These are phyloP conservation scores for Escarpia spicata DNA, from an alignment of 2,888 invertebrate genomes.

Conservation along the genomic window DNA sequence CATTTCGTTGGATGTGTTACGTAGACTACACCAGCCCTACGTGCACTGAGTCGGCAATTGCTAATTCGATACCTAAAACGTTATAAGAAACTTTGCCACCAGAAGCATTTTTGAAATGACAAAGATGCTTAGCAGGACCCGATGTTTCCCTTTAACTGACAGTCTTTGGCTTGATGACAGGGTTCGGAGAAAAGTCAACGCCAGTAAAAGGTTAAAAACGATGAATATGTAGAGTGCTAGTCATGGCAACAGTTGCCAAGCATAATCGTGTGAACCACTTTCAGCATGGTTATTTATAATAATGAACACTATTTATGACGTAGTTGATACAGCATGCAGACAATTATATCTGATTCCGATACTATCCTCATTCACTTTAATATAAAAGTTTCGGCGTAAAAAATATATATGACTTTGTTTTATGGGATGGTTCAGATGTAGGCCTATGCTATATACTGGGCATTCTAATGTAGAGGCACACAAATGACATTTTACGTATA, in stretches of 20 bases:
- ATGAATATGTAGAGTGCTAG: background rate
- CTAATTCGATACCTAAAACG: background rate
- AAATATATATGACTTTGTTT: no score
- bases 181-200: background rate
- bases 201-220: background rate
- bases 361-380: no score
- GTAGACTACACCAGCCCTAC: background rate
- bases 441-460: no score
- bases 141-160: background rate
- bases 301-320: background rate
- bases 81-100: background rate
- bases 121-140: background rate
- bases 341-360: no score
- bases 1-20: background rate
- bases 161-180: background rate
- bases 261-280: background rate
- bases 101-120: conserved; percentile 10
- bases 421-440: no score
- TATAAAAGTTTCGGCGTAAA: no score
- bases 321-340: background rate
- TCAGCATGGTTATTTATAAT: background rate
- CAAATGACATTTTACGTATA: no score
- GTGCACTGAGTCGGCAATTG: background rate
- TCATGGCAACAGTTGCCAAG: background rate
- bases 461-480: no score